Evolutionary conservation across 2,113 vertebrate species (phyloP), one percentile per base, ranked within the genome.

Genomic region (Pomatostomus ruficeps): DNA sequence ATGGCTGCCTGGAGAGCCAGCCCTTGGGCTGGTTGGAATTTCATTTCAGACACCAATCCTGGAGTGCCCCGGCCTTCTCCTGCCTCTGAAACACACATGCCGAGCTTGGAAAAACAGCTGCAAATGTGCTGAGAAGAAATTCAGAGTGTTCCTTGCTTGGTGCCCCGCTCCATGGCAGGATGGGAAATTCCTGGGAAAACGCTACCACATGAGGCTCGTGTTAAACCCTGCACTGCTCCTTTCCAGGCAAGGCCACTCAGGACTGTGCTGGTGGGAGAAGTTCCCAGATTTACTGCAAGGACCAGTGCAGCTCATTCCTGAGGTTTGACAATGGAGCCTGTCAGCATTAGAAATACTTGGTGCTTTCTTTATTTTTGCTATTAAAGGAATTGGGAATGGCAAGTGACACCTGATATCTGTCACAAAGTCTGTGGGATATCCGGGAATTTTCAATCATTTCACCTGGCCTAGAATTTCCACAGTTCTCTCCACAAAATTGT

Each of bases 61-160:
- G 52, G 2, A 89, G 88, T 63, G 67, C 66, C 51, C 77, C 82
- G 79, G 78, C 67, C 78, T 91, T 96, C 91, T 89, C 85, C 40
- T 88, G 77, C 62, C 85, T 97, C 90, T 38, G 78, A 96, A 94
- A 91, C 74, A 94, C 77, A 77, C 86, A 59, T 78, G 84, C 77
- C 73, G 85, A 77, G 84, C 66, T 95, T 89, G 88, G 58, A 95
- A 96, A 92, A 93, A 85, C 79, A 92, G n/a, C 90, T 96, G 90
- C 85, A 92, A 96, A 94, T 45, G 93, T 88, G 84, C 80, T 87
- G 93, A 89, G 96, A 95, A 90, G 96, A 96, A 96, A 97, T 85
- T 96, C 75, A 66, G 90, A 80, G 85, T 14, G 68, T 43, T 87
- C 21, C 71, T 62, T 55, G 46, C 63, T 78, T 40, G 17, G n/a